A percentile compares a stretch with the other conserved stretches of the same genome.
Conservation (phyloP, 2,113 vertebrate species). For the Prionailurus viverrinus region DNA sequence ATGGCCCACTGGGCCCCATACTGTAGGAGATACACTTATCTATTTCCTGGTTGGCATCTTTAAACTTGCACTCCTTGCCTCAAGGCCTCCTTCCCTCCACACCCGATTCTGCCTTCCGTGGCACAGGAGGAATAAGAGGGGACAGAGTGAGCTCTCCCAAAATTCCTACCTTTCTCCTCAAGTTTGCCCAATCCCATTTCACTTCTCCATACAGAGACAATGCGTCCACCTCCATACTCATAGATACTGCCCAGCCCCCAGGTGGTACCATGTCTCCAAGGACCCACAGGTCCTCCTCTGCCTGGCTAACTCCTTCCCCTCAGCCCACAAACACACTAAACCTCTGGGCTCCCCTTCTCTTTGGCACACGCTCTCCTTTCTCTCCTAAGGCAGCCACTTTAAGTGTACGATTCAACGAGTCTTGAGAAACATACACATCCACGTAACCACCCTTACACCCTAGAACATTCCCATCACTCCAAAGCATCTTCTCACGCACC, state of each 20-base stretch:
- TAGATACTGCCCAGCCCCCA: neutral
- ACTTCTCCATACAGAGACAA: neutral
- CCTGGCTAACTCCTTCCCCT: neutral
- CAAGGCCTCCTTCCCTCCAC: neutral
- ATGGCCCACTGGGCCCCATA: neutral
- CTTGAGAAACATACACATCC: neutral
- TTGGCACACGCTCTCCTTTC: neutral
- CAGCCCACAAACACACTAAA: neutral
- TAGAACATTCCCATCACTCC: neutral
- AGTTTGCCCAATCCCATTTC: neutral
- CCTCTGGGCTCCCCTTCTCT: neutral
- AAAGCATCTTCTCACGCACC: neutral
- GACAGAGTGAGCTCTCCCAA: neutral
- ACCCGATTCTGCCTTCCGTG: neutral
- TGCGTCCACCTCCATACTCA: neutral
- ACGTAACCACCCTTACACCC: neutral
- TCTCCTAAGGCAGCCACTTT: neutral
- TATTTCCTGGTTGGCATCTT: conserved; percentile 27
- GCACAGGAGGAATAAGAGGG: neutral
- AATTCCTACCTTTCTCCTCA: neutral
- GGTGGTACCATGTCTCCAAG: neutral
- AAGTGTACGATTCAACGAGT: neutral
- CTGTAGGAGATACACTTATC: neutral
- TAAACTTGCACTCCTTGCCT: neutral
- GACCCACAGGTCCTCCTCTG: neutral